Evolutionary conservation across 2,888 invertebrate genomes (phyloP).

Genomic region (Cosmorhoe ocellata): DNA sequence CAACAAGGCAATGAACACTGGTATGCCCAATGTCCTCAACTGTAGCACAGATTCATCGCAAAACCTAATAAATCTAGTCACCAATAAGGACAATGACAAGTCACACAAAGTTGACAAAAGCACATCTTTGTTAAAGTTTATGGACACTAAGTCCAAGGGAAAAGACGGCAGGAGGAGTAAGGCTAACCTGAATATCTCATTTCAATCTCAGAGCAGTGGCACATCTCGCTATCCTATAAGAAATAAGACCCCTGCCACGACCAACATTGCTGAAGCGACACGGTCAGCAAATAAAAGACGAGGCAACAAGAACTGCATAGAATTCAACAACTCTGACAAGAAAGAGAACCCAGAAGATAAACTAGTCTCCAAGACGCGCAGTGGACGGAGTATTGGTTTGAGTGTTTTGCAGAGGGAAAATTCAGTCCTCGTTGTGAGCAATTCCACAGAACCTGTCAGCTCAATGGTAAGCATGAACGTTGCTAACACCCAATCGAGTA

Average conservation of each 20-base stretch:
- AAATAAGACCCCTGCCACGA: conserved; percentile 37
- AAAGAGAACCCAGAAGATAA: conserved; percentile 60
- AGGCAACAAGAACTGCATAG: conserved; percentile 43
- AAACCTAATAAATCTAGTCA: conserved; percentile 64
- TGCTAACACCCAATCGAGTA: conserved; percentile 41
- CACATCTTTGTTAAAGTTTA: conserved; percentile 65
- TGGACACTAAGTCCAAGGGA: conserved; percentile 47
- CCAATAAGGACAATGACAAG: conserved; percentile 50
- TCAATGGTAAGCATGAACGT: conserved; percentile 63
- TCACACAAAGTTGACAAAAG: conserved; percentile 49
- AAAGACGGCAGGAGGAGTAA: conserved; percentile 39
- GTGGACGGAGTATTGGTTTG: conserved; percentile 58
- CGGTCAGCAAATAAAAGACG: conserved; percentile 26
- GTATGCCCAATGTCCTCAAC: conserved; percentile 45
- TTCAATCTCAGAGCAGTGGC: conserved; percentile 55
- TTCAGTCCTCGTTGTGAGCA: conserved; percentile 57
- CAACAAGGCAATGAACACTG: conserved; percentile 61
- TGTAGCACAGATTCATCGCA: conserved; percentile 70
- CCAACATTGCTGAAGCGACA: conserved; percentile 16
- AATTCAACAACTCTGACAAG: conserved; percentile 51
- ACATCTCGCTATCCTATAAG: conserved; percentile 67
- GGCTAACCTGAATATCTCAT: conserved; percentile 54
- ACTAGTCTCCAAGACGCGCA: conserved; percentile 56
- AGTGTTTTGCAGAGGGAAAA: conserved; percentile 52
- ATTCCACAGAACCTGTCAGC: conserved; percentile 59